phyloP scores from a whole-genome alignment of 2,113 vertebrate species.

The Pollachius pollachius region DNA sequence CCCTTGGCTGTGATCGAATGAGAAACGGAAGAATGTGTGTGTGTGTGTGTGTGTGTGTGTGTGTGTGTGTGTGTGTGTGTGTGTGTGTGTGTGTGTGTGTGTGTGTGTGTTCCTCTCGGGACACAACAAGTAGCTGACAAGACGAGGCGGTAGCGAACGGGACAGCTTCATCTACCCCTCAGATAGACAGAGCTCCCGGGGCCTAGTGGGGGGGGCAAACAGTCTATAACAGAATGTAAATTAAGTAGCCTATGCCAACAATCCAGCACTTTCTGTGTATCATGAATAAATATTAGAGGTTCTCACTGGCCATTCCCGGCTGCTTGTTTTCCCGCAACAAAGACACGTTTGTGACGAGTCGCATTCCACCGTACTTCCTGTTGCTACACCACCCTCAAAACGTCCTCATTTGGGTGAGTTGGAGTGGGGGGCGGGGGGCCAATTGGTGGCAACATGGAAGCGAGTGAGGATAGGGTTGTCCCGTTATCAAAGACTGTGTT shows the following conservation, averaged over 20 bases:
- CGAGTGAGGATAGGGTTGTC: constrained; percentile 3
- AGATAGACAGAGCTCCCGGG: constrained; percentile 62
- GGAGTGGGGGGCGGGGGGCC: background rate
- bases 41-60: no score
- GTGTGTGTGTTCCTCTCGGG: background rate
- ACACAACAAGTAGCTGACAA: constrained; percentile 43
- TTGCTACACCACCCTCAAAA: constrained; percentile 44
- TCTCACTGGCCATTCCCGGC: constrained; percentile 54
- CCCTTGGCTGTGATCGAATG: no score
- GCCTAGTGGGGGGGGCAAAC: constrained; percentile 60
- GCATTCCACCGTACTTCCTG: constrained; percentile 61
- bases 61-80: no score
- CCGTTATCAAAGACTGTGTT: constrained; percentile 66
- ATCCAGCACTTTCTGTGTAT: constrained; percentile 68
- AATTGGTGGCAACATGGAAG: constrained; percentile 20
- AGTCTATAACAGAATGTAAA: constrained; percentile 81
- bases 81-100: no score
- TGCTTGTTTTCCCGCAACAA: constrained; percentile 52
- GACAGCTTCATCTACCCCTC: constrained; percentile 70
- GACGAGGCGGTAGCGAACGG: constrained; percentile 40
- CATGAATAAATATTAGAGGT: constrained; percentile 80
- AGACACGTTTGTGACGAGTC: constrained; percentile 35
- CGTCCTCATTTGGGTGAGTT: constrained; percentile 24
- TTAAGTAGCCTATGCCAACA: constrained; percentile 77
- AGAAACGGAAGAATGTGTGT: no score